phyloP scores from a whole-genome alignment of 2,888 invertebrate genomes.

The Oxyteleia sp. region DNA sequence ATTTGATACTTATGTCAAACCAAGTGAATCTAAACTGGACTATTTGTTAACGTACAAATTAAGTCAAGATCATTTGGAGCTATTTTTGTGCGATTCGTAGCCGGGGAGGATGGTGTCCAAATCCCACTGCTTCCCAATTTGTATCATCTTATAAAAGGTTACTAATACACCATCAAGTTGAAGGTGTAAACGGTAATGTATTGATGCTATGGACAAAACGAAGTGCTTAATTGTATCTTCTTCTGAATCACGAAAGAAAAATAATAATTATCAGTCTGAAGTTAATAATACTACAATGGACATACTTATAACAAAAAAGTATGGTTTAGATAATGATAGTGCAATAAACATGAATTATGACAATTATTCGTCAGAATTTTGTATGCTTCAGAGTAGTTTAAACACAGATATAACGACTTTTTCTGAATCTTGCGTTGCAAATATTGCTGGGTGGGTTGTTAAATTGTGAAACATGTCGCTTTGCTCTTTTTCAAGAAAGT shows the following conservation, averaged over 20 bases:
- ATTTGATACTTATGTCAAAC: constrained; percentile 44
- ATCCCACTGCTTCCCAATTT: constrained; percentile 59
- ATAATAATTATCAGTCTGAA: background rate
- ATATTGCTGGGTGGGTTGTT: too few species aligned
- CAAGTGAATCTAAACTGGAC: constrained; percentile 22
- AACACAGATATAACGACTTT: too few species aligned
- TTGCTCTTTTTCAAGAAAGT: too few species aligned
- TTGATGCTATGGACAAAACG: constrained; percentile 42
- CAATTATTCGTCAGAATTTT: too few species aligned
- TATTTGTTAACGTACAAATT: constrained; percentile 31
- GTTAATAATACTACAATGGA: constrained; percentile 13
- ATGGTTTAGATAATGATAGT: too few species aligned
- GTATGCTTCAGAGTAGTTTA: too few species aligned
- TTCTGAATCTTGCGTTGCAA: too few species aligned
- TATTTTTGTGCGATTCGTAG: constrained; percentile 58
- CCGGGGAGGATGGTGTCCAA: constrained; percentile 56
- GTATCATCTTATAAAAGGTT: constrained; percentile 45
- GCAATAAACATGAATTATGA: too few species aligned
- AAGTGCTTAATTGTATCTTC: too few species aligned
- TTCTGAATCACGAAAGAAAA: too few species aligned
- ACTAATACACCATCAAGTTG: constrained; percentile 47
- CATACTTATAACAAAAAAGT: too few species aligned
- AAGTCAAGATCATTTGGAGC: constrained; percentile 29
- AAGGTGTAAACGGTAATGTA: constrained; percentile 53
- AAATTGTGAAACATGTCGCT: too few species aligned